Conservation (phyloP, 2,113 vertebrate species). For the Catharus bicknelli region DNA sequence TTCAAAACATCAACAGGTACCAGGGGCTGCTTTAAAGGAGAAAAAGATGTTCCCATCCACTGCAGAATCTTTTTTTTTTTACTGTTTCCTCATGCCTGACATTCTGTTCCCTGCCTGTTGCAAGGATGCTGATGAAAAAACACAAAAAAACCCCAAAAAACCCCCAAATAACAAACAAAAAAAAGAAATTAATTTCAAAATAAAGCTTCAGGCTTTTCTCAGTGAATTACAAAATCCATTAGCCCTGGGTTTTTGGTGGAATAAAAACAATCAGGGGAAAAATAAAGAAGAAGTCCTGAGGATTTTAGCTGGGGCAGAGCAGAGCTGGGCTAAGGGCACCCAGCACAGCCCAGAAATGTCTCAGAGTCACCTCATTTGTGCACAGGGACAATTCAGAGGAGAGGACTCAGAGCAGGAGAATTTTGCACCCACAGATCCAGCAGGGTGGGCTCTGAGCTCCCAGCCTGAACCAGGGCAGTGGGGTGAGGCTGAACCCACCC, state of each 20-base stretch:
- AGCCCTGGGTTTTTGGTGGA: neutral
- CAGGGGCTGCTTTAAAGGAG: neutral
- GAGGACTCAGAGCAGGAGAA: neutral
- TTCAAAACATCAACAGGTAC: neutral
- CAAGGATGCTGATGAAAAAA: neutral
- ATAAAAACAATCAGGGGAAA: neutral
- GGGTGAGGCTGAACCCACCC: no score
- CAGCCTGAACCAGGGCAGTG: neutral
- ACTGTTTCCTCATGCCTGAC: neutral
- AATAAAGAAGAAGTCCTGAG: neutral
- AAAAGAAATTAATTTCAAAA: neutral
- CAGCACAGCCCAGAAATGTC: neutral
- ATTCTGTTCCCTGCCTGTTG: neutral
- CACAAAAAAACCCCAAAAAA: no score
- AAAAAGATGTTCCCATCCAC: neutral
- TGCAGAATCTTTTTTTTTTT: neutral
- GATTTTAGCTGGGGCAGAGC: neutral
- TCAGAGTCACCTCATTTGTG: neutral
- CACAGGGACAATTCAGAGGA: neutral
- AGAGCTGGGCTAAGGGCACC: neutral
- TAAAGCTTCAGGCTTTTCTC: neutral
- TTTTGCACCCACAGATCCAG: neutral
- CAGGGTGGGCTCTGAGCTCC: neutral
- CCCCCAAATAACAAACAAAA: no score
- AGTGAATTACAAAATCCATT: neutral